Conservation (phyloP, 2,797 vertebrate genomes). For the Chelmon rostratus region DNA sequence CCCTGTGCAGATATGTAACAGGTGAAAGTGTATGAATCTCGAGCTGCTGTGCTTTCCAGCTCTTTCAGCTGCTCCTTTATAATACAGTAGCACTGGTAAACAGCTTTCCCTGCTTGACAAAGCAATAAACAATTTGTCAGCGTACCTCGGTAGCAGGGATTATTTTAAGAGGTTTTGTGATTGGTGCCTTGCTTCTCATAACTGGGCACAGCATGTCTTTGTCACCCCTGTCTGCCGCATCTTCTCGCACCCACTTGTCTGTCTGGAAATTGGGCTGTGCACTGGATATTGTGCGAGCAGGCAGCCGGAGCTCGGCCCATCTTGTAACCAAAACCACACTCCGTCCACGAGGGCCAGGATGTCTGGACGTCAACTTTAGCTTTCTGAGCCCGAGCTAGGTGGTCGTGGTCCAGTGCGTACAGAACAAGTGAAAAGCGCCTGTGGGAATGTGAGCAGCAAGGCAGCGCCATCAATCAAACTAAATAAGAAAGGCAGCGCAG, state of each 20-base stretch:
- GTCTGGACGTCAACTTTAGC: conserved; percentile 54
- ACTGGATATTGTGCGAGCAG: conserved; percentile 7
- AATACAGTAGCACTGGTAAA: neutral
- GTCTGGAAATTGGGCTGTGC: conserved; percentile 12
- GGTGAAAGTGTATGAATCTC: neutral
- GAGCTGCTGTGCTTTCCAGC: neutral
- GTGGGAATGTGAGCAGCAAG: conserved; percentile 54
- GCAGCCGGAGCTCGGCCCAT: conserved; percentile 14
- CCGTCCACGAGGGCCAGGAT: conserved; percentile 31
- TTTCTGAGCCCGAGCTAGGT: conserved; percentile 45
- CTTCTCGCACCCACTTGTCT: neutral
- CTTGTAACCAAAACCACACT: conserved; percentile 23
- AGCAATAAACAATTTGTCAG: conserved; percentile 20
- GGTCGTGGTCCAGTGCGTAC: conserved; percentile 51
- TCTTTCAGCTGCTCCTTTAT: neutral
- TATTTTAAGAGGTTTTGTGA: conserved; percentile 2
- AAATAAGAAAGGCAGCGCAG: conserved; percentile 51
- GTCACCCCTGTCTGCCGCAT: neutral
- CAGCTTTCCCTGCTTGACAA: neutral
- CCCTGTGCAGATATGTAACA: neutral
- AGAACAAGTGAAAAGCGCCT: conserved; percentile 53
- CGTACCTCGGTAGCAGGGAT: neutral
- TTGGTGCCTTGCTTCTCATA: conserved; percentile 5
- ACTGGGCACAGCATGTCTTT: neutral
- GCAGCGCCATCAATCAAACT: conserved; percentile 68